Evolutionary conservation across 1,140 invertebrate species (phyloP).

Genomic region (Melitaea cinxia): DNA sequence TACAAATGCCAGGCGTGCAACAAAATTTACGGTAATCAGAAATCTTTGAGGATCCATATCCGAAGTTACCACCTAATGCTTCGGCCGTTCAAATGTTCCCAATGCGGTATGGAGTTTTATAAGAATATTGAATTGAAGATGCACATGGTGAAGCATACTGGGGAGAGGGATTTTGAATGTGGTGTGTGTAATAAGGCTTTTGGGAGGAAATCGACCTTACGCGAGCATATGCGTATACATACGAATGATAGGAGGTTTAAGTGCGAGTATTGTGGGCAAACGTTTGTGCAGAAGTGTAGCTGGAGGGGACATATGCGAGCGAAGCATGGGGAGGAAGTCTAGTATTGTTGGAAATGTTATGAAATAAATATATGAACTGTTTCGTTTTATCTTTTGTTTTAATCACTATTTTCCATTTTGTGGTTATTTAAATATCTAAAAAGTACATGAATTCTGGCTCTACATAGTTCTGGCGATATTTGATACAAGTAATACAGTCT

Average conservation of each 20-base stretch:
- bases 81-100: constrained; percentile 42
- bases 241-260: constrained; percentile 48
- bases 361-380: neutral
- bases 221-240: constrained; percentile 80
- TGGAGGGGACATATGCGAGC: constrained; percentile 42
- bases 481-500: no score
- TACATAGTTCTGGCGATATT: no score
- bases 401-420: neutral
- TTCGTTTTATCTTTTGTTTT: neutral
- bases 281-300: constrained; percentile 45
- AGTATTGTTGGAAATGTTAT: neutral
- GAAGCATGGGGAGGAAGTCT: constrained; percentile 38
- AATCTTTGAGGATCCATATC: constrained; percentile 20
- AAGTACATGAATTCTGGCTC: no score
- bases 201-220: constrained; percentile 76
- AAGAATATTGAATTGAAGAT: constrained; percentile 35
- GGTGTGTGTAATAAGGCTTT: constrained; percentile 83
- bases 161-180: constrained; percentile 82
- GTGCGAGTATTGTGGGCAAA: constrained; percentile 52
- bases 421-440: neutral
- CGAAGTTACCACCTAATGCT: constrained; percentile 41
- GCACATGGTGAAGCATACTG: constrained; percentile 79
- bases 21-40: constrained; percentile 28
- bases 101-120: constrained; percentile 51
- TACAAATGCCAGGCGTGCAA: constrained; percentile 39